Percentiles rank a stretch among this genome's conserved stretches.
Evolutionary conservation across 2,113 vertebrate genomes (phyloP).

Genomic region (Melospiza melodia): DNA sequence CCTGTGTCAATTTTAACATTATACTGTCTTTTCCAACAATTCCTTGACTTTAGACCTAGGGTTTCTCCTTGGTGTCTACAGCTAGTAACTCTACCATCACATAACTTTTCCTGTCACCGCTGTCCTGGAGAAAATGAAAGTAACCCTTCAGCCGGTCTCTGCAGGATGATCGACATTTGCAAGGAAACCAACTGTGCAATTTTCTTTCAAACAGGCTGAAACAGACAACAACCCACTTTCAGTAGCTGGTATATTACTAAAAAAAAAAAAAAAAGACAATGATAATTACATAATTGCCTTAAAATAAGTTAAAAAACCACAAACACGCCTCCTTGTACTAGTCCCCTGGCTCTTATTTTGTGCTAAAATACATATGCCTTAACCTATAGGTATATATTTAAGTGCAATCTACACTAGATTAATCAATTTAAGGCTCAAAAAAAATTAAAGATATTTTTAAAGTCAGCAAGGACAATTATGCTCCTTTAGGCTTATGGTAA

Average conservation of each 20-base stretch:
- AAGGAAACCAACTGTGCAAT: neutral
- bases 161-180: neutral
- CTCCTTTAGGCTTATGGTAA: neutral
- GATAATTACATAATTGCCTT: neutral
- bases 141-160: neutral
- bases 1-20: neutral
- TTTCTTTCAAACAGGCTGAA: neutral
- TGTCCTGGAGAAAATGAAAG: constrained; percentile 4
- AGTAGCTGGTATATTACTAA: neutral
- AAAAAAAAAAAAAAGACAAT: neutral
- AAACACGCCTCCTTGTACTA: neutral
- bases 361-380: neutral
- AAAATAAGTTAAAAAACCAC: neutral
- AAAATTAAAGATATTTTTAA: neutral
- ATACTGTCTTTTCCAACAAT: neutral
- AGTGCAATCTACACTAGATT: neutral
- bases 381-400: neutral
- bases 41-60: neutral
- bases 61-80: neutral
- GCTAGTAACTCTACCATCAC: neutral
- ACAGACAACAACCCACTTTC: neutral
- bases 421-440: neutral
- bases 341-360: neutral
- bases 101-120: neutral
- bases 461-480: neutral